Evolutionary conservation across 2,888 invertebrate genomes (phyloP), one percentile per base, ranked within the genome.

Genomic region (Ichneumon xanthorius): DNA sequence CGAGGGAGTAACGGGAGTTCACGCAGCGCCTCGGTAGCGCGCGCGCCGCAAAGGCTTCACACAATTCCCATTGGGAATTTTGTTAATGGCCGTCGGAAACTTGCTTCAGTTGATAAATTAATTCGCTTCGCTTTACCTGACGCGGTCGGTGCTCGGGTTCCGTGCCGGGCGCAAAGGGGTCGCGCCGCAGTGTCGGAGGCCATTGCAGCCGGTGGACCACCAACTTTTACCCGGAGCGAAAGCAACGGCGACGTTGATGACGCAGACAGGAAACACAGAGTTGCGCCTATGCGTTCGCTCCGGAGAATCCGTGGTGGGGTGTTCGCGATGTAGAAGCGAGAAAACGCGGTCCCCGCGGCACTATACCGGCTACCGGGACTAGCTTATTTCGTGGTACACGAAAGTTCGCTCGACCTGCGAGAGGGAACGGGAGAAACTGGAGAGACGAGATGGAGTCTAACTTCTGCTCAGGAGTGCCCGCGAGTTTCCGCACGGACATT

Each of bases 61-160:
- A 11, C 40, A 19, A 53, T 37, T 70, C 30, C 71, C 63, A 19
- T 50, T 55, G 63, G 61, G 26, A 75, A 84, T 84, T 71, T 80
- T 30, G 70, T 73, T 63, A 53, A 9, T 33, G 61, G 14, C n/a
- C 70, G 63, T 79, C 45, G 70, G 55, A 83, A 83, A 75, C 71
- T 84, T 68, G 65, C 68, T 84, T 80, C 9, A 80, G 79, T 71
- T 80, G 83, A 84, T 83, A 61, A 83, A 83, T 84, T 84, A 72
- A 84, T 84, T 84, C 71, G 79, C 63, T 80, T 70, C 75, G 75
- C 70, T 75, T 63, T 80, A 37, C 79, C 75, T 75, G 16, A 19
- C 84, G 76, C 37, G 58, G 68, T 37, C 40, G 19, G 53, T 33
- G 40, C n/a, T 22, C 61, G 22, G 22, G 33, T 71, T 48, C 70